Percentiles rank a stretch among this genome's conserved stretches.
Evolutionary conservation across 2,113 vertebrate species (phyloP).

Genomic region (Dissostichus mawsoni): DNA sequence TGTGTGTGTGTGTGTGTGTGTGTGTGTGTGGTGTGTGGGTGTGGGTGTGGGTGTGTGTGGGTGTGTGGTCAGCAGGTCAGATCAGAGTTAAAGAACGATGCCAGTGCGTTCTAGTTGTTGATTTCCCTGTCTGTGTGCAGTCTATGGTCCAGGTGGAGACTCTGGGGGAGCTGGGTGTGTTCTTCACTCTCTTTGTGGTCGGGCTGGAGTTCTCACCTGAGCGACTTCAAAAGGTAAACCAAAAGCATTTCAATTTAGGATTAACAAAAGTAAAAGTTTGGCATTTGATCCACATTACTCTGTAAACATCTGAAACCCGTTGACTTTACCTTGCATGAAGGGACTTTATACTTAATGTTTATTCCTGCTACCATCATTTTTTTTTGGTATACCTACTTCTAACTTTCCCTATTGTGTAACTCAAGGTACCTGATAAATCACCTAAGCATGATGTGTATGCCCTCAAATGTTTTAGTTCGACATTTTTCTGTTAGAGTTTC

Average conservation of each 20-base stretch:
- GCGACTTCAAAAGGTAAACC: constrained; percentile 92
- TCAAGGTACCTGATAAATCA: neutral
- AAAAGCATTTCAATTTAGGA: neutral
- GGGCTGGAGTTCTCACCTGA: constrained; percentile 98
- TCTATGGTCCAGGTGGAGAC: constrained; percentile 99
- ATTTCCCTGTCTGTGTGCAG: constrained; percentile 72
- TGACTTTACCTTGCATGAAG: too few species aligned
- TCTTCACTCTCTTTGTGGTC: constrained; percentile 99
- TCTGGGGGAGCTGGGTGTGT: constrained; percentile 95
- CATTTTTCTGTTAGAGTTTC: neutral
- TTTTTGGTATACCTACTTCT: too few species aligned
- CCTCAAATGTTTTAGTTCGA: neutral
- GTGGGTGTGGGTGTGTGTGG: too few species aligned
- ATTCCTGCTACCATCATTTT: neutral
- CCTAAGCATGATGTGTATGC: neutral
- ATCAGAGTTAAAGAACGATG: neutral
- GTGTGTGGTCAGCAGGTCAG: too few species aligned
- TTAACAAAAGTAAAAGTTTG: neutral
- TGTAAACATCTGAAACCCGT: too few species aligned
- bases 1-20: too few species aligned
- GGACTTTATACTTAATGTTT: neutral
- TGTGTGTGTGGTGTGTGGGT: too few species aligned
- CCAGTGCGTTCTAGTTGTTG: neutral
- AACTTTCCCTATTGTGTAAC: neutral
- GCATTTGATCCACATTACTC: too few species aligned